Evolutionary conservation across 2,888 invertebrate species (phyloP).

Genomic region (Torymus tubicola): DNA sequence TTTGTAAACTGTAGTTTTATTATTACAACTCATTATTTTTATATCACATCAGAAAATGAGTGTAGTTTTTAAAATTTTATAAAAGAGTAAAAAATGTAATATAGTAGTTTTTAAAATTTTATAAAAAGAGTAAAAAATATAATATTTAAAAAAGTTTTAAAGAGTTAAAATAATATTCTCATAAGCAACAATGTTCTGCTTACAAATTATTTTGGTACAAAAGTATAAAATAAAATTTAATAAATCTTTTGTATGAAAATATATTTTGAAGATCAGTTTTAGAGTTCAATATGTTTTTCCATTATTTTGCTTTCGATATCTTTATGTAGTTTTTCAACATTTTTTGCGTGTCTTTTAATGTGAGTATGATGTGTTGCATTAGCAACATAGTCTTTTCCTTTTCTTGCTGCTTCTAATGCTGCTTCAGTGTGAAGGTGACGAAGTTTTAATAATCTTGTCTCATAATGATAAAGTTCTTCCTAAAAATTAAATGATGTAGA

Average conservation of each 20-base stretch:
- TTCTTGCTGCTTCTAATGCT: conserved; percentile 83
- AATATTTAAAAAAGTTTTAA: conserved; percentile 18
- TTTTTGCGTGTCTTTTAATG: conserved; percentile 89
- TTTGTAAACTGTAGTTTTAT: too few relatives aligned
- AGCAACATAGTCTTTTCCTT: conserved; percentile 79
- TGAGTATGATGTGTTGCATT: conserved; percentile 79
- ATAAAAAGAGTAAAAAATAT: conserved; percentile 21
- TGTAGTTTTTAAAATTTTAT: not conserved
- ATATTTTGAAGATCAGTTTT: conserved; percentile 65
- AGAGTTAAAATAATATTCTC: conserved; percentile 2
- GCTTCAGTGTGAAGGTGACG: conserved; percentile 90
- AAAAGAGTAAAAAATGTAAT: conserved; percentile 15
- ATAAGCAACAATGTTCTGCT: too few relatives aligned
- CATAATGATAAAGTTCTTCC: conserved; percentile 92
- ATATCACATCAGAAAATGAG: too few relatives aligned
- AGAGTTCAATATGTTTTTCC: conserved; percentile 86
- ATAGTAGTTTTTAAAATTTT: not conserved
- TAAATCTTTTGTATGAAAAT: conserved; percentile 5
- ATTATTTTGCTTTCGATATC: conserved; percentile 88
- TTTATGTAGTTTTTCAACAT: conserved; percentile 90
- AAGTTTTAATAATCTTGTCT: conserved; percentile 89
- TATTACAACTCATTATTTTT: too few relatives aligned
- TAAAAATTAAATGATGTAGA: conserved; percentile 68
- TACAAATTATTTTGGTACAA: too few relatives aligned
- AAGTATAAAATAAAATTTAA: not conserved